phyloP scores from a whole-genome alignment of 2,888 invertebrate species.

The Ferrisia virgata region DNA sequence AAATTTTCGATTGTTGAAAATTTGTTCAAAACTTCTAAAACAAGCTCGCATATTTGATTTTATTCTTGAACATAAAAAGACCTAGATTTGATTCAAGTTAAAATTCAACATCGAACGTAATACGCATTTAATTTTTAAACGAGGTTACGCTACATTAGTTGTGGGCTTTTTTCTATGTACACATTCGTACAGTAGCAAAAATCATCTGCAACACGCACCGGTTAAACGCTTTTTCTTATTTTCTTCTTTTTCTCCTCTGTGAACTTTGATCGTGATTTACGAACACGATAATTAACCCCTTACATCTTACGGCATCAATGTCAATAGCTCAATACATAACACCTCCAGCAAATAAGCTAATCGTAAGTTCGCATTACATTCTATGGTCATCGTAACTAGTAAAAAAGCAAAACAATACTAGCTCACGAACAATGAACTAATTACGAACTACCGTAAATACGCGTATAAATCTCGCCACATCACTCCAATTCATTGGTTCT shows the following conservation, averaged over 20 bases:
- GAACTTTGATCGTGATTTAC: not conserved
- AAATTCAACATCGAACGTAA: not conserved
- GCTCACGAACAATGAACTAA: not conserved
- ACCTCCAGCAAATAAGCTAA: slow-evolving; percentile 11
- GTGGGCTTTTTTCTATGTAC: not conserved
- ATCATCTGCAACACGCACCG: not conserved
- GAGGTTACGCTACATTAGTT: not conserved
- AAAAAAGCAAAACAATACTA: not conserved
- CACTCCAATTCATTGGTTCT: slow-evolving; percentile 10
- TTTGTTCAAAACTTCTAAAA: not conserved
- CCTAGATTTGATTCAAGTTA: not conserved
- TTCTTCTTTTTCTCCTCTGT: not conserved
- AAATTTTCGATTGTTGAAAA: not conserved
- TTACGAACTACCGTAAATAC: not conserved
- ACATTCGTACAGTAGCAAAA: not conserved
- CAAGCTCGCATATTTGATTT: not conserved
- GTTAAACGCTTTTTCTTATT: not conserved
- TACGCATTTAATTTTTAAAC: not conserved
- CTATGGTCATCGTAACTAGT: not conserved
- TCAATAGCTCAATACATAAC: not conserved
- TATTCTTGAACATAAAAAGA: not conserved
- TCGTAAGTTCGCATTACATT: not conserved
- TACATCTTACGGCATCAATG: not conserved
- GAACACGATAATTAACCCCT: not conserved
- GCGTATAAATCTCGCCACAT: not conserved